These are phyloP conservation scores for Pseudocheirus occidentalis DNA, from an alignment of 2,797 vertebrate species.

Conservation along the genomic window DNA sequence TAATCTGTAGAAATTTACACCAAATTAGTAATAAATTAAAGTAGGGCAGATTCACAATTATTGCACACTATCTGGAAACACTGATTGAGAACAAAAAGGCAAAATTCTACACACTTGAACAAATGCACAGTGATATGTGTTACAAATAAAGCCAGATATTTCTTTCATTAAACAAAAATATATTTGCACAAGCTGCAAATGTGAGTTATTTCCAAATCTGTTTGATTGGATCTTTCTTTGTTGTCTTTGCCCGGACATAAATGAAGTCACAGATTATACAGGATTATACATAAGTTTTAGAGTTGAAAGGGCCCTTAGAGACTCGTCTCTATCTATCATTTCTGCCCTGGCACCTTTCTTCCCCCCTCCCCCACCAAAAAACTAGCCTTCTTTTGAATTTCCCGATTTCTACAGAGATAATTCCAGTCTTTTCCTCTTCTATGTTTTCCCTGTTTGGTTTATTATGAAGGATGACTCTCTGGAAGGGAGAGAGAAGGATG, in stretches of 20 bases:
- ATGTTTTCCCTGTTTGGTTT: background rate
- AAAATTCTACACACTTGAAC: rapidly evolving
- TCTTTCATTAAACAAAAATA: rapidly evolving
- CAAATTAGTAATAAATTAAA: background rate
- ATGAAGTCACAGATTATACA: background rate
- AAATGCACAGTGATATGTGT: background rate
- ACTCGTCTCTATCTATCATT: background rate
- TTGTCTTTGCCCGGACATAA: background rate
- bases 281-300: background rate
- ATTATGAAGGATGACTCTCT: background rate
- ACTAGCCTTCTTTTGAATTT: background rate
- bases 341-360: background rate
- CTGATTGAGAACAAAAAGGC: background rate
- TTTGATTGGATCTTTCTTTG: rapidly evolving
- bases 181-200: background rate
- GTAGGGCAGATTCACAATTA: background rate
- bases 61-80: rapidly evolving
- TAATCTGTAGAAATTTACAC: no score
- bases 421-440: background rate
- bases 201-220: background rate
- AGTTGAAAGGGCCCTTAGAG: background rate
- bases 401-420: background rate
- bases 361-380: background rate
- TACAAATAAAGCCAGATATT: rapidly evolving
- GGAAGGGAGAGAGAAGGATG: background rate